Evolutionary conservation across 2,113 vertebrate genomes (phyloP), one percentile per base, ranked within the genome.

Genomic region (Melanotaenia duboulayi): DNA sequence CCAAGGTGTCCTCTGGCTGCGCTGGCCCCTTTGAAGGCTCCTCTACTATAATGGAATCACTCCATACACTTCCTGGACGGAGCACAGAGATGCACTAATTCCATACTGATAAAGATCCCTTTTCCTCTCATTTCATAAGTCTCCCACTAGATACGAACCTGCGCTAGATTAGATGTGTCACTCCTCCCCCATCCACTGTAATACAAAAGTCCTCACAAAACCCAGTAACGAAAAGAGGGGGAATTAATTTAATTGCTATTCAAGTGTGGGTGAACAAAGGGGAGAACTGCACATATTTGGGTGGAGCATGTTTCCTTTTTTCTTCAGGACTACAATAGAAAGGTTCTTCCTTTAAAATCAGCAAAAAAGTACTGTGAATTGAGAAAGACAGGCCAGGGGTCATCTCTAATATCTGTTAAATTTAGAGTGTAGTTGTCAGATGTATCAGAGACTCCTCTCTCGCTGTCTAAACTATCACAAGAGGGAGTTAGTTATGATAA

Each of bases 111-210:
- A 97, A 97, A 95, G 95, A 97, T 96, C 95, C 94, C 93, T 94
- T 94, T 96, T 94, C 94, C 95, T 94, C 96, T 96, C 94, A 96
- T 97, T 98, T 97, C 95, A 97, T 95, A 96, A 95, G 96, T 96
- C 94, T 95, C 95, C 94, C 93, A 93, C 90, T 89, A 96, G 95
- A 97, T 96, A 96, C 94, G 92, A 95, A 95, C 94, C 95, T 93
- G 91, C 90, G 93, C 94, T 94, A 96, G 96, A 96, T 96, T 97
- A 97, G 94, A 95, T 96, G 93, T 96, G 95, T 94, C 95, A 95
- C 95, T 94, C 74, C 61, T 48, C 62, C 67, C 94, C 95, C 94
- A 71, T 74, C 61, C 71, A 46, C 76, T 48, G 65, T 62, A 80
- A 82, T 71, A 85, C 83, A 92, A 90, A 91, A 90, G 85, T 90